Evolutionary conservation across 2,113 vertebrate genomes (phyloP).

Genomic region (Istiophorus platypterus): DNA sequence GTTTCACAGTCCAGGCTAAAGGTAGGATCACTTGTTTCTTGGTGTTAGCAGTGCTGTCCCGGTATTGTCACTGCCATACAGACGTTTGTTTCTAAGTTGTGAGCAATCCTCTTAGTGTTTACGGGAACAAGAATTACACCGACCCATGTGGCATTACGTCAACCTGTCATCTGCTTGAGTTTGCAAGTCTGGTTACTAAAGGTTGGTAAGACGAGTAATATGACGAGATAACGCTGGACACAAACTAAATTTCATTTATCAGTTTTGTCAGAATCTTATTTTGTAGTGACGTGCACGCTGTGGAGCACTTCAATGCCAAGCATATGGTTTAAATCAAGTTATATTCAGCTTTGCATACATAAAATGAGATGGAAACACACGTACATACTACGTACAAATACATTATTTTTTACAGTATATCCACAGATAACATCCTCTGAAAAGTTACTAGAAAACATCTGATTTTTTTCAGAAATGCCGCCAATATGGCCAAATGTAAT

Average conservation of each 20-base stretch:
- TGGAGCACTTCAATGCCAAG: background rate
- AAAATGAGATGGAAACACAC: too few species aligned
- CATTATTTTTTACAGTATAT: too few species aligned
- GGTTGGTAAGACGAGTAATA: background rate
- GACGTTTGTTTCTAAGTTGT: conserved; percentile 62
- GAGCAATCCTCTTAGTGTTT: conserved; percentile 81
- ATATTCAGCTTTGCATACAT: too few species aligned
- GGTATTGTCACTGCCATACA: conserved; percentile 30
- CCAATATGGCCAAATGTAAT: too few species aligned
- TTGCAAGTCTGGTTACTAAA: conserved; percentile 25
- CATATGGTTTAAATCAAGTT: too few species aligned
- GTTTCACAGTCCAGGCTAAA: background rate
- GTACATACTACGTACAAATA: too few species aligned
- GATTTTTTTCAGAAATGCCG: too few species aligned
- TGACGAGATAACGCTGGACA: background rate
- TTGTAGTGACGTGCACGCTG: background rate
- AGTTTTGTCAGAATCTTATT: background rate
- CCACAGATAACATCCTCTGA: too few species aligned
- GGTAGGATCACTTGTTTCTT: conserved; percentile 32
- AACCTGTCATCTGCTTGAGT: conserved; percentile 52
- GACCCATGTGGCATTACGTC: conserved; percentile 62
- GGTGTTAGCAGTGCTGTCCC: conserved; percentile 26
- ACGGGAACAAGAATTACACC: conserved; percentile 65
- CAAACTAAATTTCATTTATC: background rate
- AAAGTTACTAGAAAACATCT: too few species aligned